Percentiles rank a stretch among this genome's conserved stretches.
phyloP scores from a whole-genome alignment of 2,113 vertebrate species.

The Gallinago paraguaiae region DNA sequence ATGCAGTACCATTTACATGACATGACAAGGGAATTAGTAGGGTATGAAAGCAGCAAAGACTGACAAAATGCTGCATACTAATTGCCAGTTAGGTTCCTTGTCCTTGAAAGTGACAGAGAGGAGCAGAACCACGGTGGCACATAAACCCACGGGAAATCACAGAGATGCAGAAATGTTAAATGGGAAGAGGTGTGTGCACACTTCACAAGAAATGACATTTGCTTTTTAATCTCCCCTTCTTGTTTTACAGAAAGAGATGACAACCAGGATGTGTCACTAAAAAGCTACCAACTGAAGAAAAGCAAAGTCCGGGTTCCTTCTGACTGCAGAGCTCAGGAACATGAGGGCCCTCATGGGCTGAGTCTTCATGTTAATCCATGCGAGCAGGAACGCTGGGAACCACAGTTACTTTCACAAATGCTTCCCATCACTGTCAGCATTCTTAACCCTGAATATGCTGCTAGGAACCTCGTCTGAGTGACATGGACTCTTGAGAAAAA shows the following conservation, averaged over 20 bases:
- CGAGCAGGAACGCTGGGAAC: not conserved
- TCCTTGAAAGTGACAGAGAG: not conserved
- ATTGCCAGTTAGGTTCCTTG: not conserved
- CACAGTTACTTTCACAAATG: not conserved
- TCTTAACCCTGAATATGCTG: constrained; percentile 66
- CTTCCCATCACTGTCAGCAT: not conserved
- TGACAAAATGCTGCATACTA: not conserved
- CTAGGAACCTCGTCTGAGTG: constrained; percentile 6
- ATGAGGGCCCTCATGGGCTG: not conserved
- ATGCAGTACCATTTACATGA: not conserved
- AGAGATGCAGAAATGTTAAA: not conserved
- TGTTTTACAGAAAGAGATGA: constrained; percentile 86
- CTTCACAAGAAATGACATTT: not conserved
- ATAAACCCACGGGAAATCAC: not conserved
- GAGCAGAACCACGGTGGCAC: not conserved
- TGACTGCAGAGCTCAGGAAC: not conserved
- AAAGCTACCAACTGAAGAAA: constrained; percentile 11
- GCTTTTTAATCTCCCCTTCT: not conserved
- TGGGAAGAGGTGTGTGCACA: not conserved
- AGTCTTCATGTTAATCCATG: not conserved
- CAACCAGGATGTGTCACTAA: constrained; percentile 81
- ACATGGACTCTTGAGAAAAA: not conserved
- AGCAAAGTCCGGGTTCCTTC: not conserved
- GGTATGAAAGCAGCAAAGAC: not conserved
- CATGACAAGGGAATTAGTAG: not conserved